These are phyloP conservation scores for Parazoanthus atlanticus DNA, from an alignment of 92 coral and sea anemone genomes.

Conservation along the genomic window DNA sequence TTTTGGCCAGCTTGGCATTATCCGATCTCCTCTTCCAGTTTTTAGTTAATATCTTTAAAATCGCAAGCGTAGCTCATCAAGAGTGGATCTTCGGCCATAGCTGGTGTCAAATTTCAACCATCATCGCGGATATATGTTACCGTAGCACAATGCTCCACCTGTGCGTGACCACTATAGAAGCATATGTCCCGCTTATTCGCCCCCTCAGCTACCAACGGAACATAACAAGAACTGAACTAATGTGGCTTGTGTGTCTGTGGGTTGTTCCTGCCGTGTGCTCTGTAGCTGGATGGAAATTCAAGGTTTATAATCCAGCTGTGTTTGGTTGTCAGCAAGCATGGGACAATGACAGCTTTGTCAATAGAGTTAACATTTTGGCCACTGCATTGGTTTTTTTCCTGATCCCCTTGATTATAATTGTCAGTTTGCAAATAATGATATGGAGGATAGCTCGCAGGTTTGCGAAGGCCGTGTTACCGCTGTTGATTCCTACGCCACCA, in stretches of 20 bases:
- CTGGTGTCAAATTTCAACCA: slow-evolving; percentile 26
- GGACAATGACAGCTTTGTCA: slow-evolving; percentile 3
- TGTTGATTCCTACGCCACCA: neutral
- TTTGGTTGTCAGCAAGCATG: slow-evolving; percentile 14
- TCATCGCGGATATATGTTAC: slow-evolving; percentile 17
- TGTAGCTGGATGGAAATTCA: slow-evolving; percentile 12
- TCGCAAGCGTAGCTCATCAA: neutral
- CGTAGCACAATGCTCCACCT: slow-evolving; percentile 18
- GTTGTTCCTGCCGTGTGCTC: slow-evolving; percentile 6
- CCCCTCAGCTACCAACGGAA: slow-evolving; percentile 15
- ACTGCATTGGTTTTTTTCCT: neutral
- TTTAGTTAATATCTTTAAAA: slow-evolving; percentile 16
- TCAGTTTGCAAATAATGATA: neutral
- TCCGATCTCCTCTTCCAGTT: slow-evolving; percentile 32
- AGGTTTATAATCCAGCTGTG: slow-evolving; percentile 6
- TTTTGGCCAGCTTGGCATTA: slow-evolving; percentile 27
- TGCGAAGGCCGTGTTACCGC: neutral
- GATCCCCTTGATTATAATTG: slow-evolving; percentile 19
- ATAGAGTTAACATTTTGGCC: neutral
- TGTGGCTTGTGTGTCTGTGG: slow-evolving; percentile 17
- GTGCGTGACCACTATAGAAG: slow-evolving; percentile 24
- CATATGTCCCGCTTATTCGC: slow-evolving; percentile 4
- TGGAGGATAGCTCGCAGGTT: slow-evolving; percentile 21
- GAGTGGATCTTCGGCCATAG: slow-evolving; percentile 19
- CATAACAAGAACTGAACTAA: slow-evolving; percentile 2